Evolutionary conservation across 1,140 invertebrate genomes (phyloP).

Genomic region (Zaprionus nigranus): DNA sequence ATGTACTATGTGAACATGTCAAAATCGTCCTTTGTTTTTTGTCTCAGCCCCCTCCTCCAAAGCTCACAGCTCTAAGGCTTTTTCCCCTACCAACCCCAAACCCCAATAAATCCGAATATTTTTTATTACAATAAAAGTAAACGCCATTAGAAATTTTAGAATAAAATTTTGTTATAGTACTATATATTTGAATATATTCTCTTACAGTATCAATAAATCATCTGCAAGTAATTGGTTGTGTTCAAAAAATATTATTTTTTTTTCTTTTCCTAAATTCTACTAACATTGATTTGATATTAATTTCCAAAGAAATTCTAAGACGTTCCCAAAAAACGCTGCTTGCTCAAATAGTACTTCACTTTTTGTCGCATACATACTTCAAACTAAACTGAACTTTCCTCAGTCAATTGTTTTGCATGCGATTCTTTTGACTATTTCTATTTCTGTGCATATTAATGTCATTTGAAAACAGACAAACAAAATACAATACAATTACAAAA

Average conservation of each 20-base stretch:
- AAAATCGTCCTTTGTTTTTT: conserved; percentile 54
- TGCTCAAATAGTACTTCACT: conserved; percentile 20
- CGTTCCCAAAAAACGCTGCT: conserved; percentile 73
- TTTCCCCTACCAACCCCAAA: conserved; percentile 9
- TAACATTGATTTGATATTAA: conserved; percentile 33
- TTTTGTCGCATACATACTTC: conserved; percentile 3
- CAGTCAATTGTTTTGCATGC: conserved; percentile 32
- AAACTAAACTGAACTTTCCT: conserved; percentile 8
- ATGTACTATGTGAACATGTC: conserved; percentile 50
- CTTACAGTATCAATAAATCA: conserved; percentile 68
- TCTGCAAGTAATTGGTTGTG: conserved; percentile 76
- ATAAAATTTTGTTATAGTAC: conserved; percentile 54
- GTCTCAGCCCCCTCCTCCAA: conserved; percentile 29
- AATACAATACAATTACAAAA: conserved; percentile 36
- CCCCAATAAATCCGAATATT: conserved; percentile 11
- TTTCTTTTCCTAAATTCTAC: conserved; percentile 62
- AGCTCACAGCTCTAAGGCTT: conserved; percentile 73
- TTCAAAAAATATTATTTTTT: conserved; percentile 36
- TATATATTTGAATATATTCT: conserved; percentile 59
- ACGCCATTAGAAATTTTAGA: conserved; percentile 70
- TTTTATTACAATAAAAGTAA: conserved; percentile 60
- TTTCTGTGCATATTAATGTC: conserved; percentile 14
- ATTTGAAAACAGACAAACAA: conserved; percentile 60
- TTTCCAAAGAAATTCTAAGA: conserved; percentile 67
- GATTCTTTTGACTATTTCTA: conserved; percentile 4